Evolutionary conservation across 1,140 invertebrate genomes (phyloP), one percentile per base, ranked within the genome.

Genomic region (Apis laboriosa): DNA sequence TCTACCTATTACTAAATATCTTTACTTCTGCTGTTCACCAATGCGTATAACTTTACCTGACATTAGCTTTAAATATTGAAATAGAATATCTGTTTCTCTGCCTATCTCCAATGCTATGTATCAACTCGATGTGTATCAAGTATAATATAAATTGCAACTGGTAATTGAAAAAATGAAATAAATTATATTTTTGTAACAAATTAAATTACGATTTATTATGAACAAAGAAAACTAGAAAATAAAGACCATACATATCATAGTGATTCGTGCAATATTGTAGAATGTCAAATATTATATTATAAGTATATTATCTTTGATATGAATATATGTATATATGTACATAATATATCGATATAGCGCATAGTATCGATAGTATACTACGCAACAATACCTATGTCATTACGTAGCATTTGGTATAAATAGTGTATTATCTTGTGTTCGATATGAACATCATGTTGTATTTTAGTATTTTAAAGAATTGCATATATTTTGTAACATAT

Each of bases 21-120:
- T 34, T 9, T 60, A 43, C 63, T 34, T 60, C 53, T 49, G 56
- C 19, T 67, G 60, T 74, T 82, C 85, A 53, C 64, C 66, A 61
- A 67, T 61, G 64, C 77, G 73, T 66, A 81, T 61, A 88, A 84
- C 68, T 86, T 63, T 43, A 34, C 9, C 74, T 49, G 60, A 66
- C 79, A 53, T 78, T 56, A 55, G 49, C 60, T 77, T 86, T 84
- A 88, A 88, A 86, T 77, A 84, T 88, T 84, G 84, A 86, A 87
- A 86, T 84, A 43, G 84, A 87, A 86, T 84, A 43, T 66, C 66
- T 34, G 21, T 61, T 21, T 49, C 51, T 17, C 2, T 51, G 0
- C 13, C 19, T 43, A 13, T 51, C 34, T 15, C 2, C 51, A 53
- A n/a, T 2, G 5, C n/a, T 9, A 12, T n/a, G n/a, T n/a, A 19